These are phyloP conservation scores for Aproaerema taeniolella DNA, from an alignment of 2,888 invertebrate genomes.

Conservation along the genomic window DNA sequence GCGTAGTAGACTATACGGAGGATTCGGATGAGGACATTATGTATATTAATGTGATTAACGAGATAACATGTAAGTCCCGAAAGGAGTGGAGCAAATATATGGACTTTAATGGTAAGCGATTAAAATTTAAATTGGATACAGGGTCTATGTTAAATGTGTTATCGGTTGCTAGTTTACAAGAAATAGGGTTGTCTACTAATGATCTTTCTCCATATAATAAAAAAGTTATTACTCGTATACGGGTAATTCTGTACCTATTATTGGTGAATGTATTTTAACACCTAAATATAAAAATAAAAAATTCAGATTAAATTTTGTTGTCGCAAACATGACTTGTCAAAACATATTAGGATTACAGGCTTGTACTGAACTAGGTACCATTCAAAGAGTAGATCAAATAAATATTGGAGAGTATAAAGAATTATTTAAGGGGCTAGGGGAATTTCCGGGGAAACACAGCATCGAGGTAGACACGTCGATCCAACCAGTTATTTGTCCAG, in stretches of 20 bases:
- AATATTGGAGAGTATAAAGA: constrained; percentile 13
- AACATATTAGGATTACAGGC: constrained; percentile 5
- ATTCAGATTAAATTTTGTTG: neutral
- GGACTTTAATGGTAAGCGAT: neutral
- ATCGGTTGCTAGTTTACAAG: neutral
- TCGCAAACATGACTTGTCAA: constrained; percentile 1
- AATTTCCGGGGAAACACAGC: constrained; percentile 20
- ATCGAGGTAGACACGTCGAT: too few relatives aligned
- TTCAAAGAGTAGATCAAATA: neutral
- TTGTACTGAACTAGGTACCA: neutral
- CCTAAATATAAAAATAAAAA: neutral
- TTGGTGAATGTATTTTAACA: neutral
- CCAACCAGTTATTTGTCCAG: too few relatives aligned
- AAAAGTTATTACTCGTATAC: neutral
- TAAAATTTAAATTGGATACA: constrained; percentile 2
- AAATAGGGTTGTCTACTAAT: neutral
- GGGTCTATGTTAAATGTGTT: constrained; percentile 2
- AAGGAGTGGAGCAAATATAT: constrained; percentile 1
- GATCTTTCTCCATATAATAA: neutral
- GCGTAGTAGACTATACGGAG: too few relatives aligned
- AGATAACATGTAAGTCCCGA: neutral
- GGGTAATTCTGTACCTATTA: neutral
- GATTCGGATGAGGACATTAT: too few relatives aligned
- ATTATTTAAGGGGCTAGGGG: constrained; percentile 23
- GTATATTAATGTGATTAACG: too few relatives aligned